Evolutionary conservation across 2,113 vertebrate genomes (phyloP).

Genomic region (Corythoichthys intestinalis): DNA sequence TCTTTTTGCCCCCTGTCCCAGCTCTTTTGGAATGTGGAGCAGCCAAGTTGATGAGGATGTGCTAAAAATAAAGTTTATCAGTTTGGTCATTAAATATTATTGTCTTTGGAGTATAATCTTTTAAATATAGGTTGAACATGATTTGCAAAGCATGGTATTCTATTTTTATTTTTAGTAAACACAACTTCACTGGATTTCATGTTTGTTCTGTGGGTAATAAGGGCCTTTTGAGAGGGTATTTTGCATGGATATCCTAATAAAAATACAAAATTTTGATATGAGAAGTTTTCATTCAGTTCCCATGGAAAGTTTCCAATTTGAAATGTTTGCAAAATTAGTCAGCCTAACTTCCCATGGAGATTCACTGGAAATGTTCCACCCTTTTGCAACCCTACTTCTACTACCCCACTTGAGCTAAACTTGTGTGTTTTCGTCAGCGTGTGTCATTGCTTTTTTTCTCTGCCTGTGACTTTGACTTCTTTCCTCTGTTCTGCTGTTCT

Average conservation of each 20-base stretch:
- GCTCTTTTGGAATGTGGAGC: no score
- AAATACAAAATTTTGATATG: not conserved
- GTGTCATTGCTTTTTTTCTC: constrained; percentile 20
- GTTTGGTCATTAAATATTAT: no score
- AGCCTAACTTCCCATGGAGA: not conserved
- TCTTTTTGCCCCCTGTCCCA: no score
- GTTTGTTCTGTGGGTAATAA: not conserved
- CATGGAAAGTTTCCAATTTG: not conserved
- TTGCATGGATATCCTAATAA: not conserved
- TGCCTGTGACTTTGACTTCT: constrained; percentile 57
- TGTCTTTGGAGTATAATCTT: no score
- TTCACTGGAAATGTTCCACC: not conserved
- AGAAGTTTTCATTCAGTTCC: not conserved
- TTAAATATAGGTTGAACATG: no score
- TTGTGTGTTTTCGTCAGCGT: constrained; percentile 17
- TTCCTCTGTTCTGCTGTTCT: constrained; percentile 72
- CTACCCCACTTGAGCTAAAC: constrained; percentile 7
- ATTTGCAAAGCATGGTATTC: no score
- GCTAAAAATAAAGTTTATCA: no score
- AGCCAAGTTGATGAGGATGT: no score
- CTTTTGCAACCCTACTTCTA: not conserved
- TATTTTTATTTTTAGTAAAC: no score
- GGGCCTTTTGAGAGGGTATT: not conserved
- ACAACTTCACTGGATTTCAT: no score
- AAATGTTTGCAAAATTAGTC: not conserved